Evolutionary conservation across 2,888 invertebrate species (phyloP).

Genomic region (Phanerotoma sp.): DNA sequence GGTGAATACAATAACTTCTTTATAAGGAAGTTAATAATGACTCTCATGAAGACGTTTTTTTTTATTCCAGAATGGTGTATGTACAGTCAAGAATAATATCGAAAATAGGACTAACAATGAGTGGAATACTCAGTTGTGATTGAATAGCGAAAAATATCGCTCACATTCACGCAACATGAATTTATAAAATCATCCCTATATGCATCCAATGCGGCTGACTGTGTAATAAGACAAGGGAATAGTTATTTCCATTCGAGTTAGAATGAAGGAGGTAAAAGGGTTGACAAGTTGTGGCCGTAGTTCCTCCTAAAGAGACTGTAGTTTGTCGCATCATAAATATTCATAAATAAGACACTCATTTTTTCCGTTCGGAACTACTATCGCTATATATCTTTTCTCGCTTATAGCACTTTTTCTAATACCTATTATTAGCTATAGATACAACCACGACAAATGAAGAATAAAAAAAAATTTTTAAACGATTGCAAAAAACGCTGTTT

Average conservation of each 20-base stretch:
- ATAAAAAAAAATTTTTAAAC: constrained; percentile 2
- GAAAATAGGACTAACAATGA: neutral
- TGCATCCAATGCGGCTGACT: constrained; percentile 15
- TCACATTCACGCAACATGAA: constrained; percentile 23
- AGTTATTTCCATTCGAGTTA: constrained; percentile 9
- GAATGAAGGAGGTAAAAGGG: constrained; percentile 30
- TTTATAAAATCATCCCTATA: constrained; percentile 20
- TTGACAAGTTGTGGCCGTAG: constrained; percentile 20
- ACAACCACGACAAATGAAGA: too few species aligned
- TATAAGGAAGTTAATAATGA: too few species aligned
- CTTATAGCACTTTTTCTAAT: constrained; percentile 1
- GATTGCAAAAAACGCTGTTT: constrained; percentile 1
- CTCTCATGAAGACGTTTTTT: too few species aligned
- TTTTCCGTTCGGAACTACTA: constrained; percentile 34
- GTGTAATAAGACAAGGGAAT: constrained; percentile 17
- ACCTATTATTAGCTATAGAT: constrained; percentile 3
- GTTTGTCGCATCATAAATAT: constrained; percentile 44
- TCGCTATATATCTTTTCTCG: constrained; percentile 13
- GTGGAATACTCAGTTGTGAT: constrained; percentile 5
- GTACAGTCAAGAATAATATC: neutral
- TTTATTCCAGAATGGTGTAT: neutral
- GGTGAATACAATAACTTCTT: too few species aligned
- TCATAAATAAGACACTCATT: constrained; percentile 49
- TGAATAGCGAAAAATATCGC: constrained; percentile 13
- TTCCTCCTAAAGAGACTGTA: constrained; percentile 1